Conservation (phyloP, 2,888 invertebrate genomes). For the Phyllotreta cruciferae region DNA sequence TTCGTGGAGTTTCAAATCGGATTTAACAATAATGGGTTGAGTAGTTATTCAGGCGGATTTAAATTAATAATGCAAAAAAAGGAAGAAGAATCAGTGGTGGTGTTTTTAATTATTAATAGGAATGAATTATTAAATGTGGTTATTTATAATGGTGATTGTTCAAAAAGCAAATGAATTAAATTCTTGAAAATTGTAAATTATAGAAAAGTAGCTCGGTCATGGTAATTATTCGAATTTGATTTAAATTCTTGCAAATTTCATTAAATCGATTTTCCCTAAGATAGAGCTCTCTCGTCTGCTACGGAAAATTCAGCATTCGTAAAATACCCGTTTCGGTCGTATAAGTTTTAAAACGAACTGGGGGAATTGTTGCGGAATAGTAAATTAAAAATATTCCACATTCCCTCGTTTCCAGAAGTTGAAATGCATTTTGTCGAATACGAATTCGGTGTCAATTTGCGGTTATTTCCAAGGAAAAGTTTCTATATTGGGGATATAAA, state of each 20-base stretch:
- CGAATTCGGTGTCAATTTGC: no score
- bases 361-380: conserved; percentile 14
- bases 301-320: conserved; percentile 6
- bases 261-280: conserved; percentile 5
- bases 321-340: conserved; percentile 23
- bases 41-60: neutral
- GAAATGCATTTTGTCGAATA: neutral
- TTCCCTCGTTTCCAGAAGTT: conserved; percentile 18
- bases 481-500: no score
- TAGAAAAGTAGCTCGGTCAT: no score
- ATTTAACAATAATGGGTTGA: conserved; percentile 6
- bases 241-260: conserved; percentile 1
- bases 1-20: conserved; percentile 2
- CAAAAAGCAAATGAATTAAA: no score
- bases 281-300: neutral
- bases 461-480: no score
- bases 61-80: neutral
- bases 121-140: no score
- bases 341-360: conserved; percentile 11
- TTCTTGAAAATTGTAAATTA: no score
- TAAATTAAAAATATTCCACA: conserved; percentile 26
- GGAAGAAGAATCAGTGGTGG: no score
- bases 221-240: no score
- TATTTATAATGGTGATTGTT: no score
- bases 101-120: no score